Conservation (phyloP, 2,113 vertebrate genomes). For the Numida meleagris region DNA sequence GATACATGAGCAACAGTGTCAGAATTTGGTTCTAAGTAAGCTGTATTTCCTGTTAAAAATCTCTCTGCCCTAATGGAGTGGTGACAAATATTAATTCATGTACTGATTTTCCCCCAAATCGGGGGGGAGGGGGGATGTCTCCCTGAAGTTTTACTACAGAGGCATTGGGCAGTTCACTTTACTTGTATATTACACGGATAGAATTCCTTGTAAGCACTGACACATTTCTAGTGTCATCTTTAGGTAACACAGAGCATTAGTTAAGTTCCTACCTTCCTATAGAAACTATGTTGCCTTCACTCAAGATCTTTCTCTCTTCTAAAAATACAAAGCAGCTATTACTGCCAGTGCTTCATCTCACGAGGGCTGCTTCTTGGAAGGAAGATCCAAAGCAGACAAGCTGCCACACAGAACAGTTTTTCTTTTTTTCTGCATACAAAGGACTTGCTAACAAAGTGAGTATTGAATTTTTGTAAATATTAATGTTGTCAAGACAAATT, state of each 20-base stretch:
- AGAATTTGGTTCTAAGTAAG: neutral
- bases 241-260: fast-evolving
- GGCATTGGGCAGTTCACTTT: neutral
- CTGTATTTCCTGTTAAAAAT: neutral
- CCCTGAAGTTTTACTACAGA: neutral
- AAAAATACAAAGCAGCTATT: fast-evolving
- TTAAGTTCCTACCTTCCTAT: neutral
- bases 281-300: neutral
- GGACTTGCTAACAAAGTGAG: neutral
- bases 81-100: neutral
- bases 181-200: neutral
- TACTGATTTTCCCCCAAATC: neutral
- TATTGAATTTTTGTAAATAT: neutral
- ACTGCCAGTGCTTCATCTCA: neutral
- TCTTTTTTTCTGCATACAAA: neutral
- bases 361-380: neutral
- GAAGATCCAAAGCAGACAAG: neutral
- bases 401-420: neutral
- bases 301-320: neutral
- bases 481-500: neutral
- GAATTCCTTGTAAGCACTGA: neutral
- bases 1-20: neutral
- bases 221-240: neutral
- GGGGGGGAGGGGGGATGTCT: no score
- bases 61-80: neutral